Evolutionary conservation across 2,113 vertebrate genomes (phyloP).

Genomic region (Holacanthus passer): DNA sequence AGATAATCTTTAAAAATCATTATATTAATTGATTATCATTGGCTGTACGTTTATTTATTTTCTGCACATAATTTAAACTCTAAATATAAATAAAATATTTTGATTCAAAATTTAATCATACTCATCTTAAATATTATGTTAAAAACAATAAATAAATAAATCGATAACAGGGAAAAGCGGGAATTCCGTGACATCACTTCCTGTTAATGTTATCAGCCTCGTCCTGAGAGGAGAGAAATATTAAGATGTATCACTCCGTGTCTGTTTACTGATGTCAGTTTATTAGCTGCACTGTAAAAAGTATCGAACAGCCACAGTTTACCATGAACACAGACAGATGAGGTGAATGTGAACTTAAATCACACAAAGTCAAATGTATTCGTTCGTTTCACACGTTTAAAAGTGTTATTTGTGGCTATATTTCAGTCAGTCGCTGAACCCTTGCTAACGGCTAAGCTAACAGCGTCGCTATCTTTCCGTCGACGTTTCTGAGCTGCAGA

Average conservation of each 20-base stretch:
- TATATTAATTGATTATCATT: no score
- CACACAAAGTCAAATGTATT: accelerated
- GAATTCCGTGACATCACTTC: slow-evolving; percentile 75
- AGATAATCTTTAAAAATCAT: no score
- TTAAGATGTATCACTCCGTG: slow-evolving; percentile 43
- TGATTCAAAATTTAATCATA: no score
- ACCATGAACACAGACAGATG: accelerated
- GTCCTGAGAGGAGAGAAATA: background rate
- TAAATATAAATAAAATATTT: no score
- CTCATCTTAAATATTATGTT: no score
- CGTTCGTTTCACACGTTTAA: accelerated
- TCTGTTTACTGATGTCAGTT: no score
- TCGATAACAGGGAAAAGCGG: background rate
- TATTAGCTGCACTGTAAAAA: background rate
- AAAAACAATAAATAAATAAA: background rate
- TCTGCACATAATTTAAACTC: no score
- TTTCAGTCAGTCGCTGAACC: accelerated
- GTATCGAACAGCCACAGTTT: accelerated
- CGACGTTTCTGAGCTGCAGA: background rate
- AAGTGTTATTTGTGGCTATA: background rate
- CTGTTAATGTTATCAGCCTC: slow-evolving; percentile 4
- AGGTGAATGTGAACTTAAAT: accelerated
- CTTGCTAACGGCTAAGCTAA: background rate
- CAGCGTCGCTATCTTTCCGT: background rate
- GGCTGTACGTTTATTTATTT: no score